Conservation (phyloP, 1,140 invertebrate species). For the Odontomachus brunneus region DNA sequence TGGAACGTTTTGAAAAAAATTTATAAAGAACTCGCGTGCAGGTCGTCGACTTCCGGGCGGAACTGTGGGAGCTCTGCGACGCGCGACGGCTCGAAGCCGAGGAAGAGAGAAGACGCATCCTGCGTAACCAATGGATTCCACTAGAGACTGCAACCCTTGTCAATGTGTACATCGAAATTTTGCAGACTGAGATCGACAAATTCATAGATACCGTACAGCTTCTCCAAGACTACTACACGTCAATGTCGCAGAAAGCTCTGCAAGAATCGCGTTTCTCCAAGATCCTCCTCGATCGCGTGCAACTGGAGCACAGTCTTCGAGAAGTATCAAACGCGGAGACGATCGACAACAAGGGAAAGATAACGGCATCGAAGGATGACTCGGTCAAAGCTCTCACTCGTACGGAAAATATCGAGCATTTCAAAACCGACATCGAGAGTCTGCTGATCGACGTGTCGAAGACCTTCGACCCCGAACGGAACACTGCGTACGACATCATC, state of each 20-base stretch:
- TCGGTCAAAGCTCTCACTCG: background rate
- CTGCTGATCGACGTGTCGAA: constrained; percentile 7
- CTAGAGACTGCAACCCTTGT: constrained; percentile 84
- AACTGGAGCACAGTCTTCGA: background rate
- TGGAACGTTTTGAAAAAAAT: background rate
- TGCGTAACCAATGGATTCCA: constrained; percentile 85
- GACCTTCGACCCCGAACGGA: background rate
- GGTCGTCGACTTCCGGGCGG: constrained; percentile 80
- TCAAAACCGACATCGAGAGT: constrained; percentile 22
- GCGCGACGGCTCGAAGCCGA: constrained; percentile 84
- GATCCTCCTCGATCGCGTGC: constrained; percentile 18
- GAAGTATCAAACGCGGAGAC: background rate
- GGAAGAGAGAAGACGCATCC: constrained; percentile 83
- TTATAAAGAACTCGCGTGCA: background rate
- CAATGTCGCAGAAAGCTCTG: constrained; percentile 79
- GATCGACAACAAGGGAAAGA: background rate
- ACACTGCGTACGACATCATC: constrained; percentile 2
- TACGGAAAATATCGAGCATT: background rate
- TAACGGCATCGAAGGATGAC: background rate
- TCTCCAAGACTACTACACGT: constrained; percentile 86
- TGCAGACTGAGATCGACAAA: constrained; percentile 87
- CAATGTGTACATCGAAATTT: constrained; percentile 85
- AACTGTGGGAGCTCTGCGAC: constrained; percentile 85
- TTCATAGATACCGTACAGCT: constrained; percentile 84
- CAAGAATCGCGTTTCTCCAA: constrained; percentile 23